Conservation (phyloP, 2,797 vertebrate species). For the Lagodon rhomboides region DNA sequence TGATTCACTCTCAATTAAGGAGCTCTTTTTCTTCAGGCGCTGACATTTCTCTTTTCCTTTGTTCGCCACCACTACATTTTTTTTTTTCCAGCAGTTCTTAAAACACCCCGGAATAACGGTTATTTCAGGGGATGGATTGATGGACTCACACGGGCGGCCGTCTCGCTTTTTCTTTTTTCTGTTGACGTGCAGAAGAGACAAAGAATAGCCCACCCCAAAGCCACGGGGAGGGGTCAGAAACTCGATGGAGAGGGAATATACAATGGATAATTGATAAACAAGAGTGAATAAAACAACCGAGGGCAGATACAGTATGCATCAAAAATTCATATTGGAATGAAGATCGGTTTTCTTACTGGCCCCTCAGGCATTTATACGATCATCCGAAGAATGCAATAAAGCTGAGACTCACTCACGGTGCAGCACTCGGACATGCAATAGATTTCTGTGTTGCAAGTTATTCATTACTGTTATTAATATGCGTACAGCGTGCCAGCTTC, state of each 20-base stretch:
- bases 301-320: background rate
- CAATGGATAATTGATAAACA: slow-evolving; percentile 42
- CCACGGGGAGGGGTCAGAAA: slow-evolving; percentile 14
- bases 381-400: slow-evolving; percentile 20
- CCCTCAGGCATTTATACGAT: background rate
- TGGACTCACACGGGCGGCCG: slow-evolving; percentile 38
- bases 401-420: slow-evolving; percentile 6
- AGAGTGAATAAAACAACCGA: slow-evolving; percentile 6
- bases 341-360: slow-evolving; percentile 25
- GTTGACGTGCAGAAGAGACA: slow-evolving; percentile 12
- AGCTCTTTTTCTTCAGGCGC: slow-evolving; percentile 67
- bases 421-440: slow-evolving; percentile 32
- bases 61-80: slow-evolving; percentile 51
- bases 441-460: slow-evolving; percentile 28
- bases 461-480: slow-evolving; percentile 38
- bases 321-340: slow-evolving; percentile 25
- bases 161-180: background rate
- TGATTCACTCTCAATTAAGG: slow-evolving; percentile 79
- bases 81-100: slow-evolving; percentile 40
- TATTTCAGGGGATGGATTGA: slow-evolving; percentile 42
- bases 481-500: background rate
- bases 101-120: slow-evolving; percentile 65
- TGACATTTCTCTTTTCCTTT: slow-evolving; percentile 62
- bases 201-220: background rate
- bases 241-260: background rate